Conservation (phyloP, 2,797 vertebrate species). For the Anguilla marmorata region DNA sequence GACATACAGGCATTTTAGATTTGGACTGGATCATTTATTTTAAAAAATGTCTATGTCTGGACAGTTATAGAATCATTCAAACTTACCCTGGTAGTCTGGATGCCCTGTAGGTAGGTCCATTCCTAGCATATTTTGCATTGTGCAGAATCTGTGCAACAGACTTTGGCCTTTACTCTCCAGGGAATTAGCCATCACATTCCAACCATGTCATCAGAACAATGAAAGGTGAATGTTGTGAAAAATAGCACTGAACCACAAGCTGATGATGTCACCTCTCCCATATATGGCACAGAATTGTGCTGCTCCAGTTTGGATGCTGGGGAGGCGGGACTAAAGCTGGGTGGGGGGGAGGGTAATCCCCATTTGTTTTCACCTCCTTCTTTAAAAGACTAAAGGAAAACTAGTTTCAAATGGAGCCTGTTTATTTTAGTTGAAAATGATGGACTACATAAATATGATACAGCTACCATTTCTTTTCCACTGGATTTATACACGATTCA, state of each 20-base stretch:
- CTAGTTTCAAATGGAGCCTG: not conserved
- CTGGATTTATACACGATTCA: not conserved
- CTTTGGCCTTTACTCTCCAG: slow-evolving; percentile 55
- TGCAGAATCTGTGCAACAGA: slow-evolving; percentile 55
- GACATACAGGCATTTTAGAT: not conserved
- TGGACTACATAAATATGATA: not conserved
- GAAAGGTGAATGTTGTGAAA: slow-evolving; percentile 77
- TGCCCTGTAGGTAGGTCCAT: slow-evolving; percentile 44
- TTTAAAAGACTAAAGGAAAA: slow-evolving; percentile 31
- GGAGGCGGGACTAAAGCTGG: slow-evolving; percentile 62
- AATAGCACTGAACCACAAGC: slow-evolving; percentile 65
- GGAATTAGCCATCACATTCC: slow-evolving; percentile 67
- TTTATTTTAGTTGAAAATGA: not conserved
- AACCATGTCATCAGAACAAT: slow-evolving; percentile 69
- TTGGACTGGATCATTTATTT: not conserved
- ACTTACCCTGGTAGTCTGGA: slow-evolving; percentile 61
- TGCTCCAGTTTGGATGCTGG: slow-evolving; percentile 66
- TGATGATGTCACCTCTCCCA: slow-evolving; percentile 79
- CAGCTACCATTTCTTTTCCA: not conserved
- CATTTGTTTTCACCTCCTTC: slow-evolving; percentile 38
- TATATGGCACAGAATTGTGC: slow-evolving; percentile 72
- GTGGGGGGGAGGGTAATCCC: slow-evolving; percentile 48
- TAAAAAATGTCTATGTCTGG: not conserved
- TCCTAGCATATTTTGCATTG: slow-evolving; percentile 26
- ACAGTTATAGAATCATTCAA: slow-evolving; percentile 16